Percentiles rank a stretch among this genome's conserved stretches.
Evolutionary conservation across 2,888 invertebrate species (phyloP).

Genomic region (Perizoma flavofasciatum): DNA sequence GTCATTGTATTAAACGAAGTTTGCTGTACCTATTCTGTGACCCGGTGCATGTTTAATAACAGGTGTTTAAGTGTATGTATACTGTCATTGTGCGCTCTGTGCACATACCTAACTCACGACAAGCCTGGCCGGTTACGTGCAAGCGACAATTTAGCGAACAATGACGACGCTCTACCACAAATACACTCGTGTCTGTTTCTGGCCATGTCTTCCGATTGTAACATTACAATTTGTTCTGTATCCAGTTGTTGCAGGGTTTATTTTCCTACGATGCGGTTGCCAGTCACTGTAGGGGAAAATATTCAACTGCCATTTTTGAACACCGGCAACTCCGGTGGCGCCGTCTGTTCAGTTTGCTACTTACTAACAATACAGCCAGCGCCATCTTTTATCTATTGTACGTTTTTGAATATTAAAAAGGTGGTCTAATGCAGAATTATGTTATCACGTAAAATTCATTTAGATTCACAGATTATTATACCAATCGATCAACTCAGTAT

Average conservation of each 20-base stretch:
- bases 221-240: conserved; percentile 50
- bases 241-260: conserved; percentile 41
- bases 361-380: conserved; percentile 75
- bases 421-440: conserved; percentile 51
- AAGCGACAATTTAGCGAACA: conserved; percentile 83
- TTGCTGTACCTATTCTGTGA: conserved; percentile 68
- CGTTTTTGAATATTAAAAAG: conserved; percentile 73
- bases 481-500: not conserved
- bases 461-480: not conserved
- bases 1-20: conserved; percentile 77
- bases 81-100: conserved; percentile 73
- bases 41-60: conserved; percentile 79
- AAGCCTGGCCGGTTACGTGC: conserved; percentile 80
- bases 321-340: conserved; percentile 80
- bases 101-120: conserved; percentile 79
- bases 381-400: conserved; percentile 81
- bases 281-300: conserved; percentile 72
- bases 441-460: conserved; percentile 24
- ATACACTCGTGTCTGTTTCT: conserved; percentile 72
- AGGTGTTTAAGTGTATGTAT: conserved; percentile 82
- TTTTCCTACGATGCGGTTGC: conserved; percentile 40
- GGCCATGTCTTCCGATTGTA: conserved; percentile 59
- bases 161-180: conserved; percentile 81
- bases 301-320: conserved; percentile 83
- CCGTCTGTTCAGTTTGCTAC: conserved; percentile 76